Percentiles rank a stretch among this genome's conserved stretches.
phyloP scores from a whole-genome alignment of 2,888 invertebrate genomes.

The Folsomia manolachei region DNA sequence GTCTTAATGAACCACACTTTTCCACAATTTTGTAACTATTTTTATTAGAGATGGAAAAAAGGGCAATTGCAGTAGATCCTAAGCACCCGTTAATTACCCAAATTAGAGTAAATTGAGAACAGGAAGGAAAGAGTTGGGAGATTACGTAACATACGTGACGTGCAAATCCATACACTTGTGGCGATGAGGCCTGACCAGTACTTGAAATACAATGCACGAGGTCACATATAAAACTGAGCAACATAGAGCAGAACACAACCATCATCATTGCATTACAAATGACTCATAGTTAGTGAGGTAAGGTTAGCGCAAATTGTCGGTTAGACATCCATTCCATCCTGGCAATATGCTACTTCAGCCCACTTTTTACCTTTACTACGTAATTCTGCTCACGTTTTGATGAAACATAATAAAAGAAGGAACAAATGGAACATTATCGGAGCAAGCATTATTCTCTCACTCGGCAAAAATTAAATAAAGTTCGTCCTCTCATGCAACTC shows the following conservation, averaged over 20 bases:
- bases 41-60: no score
- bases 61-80: neutral
- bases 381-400: constrained; percentile 15
- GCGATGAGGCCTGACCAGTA: no score
- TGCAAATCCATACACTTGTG: no score
- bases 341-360: neutral
- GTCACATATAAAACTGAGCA: no score
- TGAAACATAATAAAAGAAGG: constrained; percentile 11
- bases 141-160: neutral
- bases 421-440: constrained; percentile 16
- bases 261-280: constrained; percentile 8
- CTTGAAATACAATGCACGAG: no score
- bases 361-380: neutral
- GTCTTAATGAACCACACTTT: no score
- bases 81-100: neutral
- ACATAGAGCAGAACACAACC: no score
- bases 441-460: constrained; percentile 2
- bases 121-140: neutral
- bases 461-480: neutral
- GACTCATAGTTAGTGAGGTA: neutral
- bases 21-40: neutral
- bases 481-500: no score
- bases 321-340: neutral
- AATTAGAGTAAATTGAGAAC: neutral
- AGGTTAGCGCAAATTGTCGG: neutral